Base-by-base conservation (phyloP, 1,140 invertebrate species). In the Charaxes varanes region DNA sequence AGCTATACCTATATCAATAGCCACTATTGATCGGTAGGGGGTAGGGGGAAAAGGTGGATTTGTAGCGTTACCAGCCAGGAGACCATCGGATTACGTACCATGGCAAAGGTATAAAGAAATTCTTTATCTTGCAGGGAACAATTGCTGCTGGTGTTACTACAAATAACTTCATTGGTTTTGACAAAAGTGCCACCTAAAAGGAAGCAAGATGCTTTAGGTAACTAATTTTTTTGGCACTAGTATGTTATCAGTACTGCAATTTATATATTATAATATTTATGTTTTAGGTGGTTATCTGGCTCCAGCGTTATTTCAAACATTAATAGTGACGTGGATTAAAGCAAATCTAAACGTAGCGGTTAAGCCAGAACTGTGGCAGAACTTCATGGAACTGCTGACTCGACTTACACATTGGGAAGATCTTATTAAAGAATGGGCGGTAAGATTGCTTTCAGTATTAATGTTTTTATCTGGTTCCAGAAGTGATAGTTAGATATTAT, bases 241-340 rank as follows among this genome's bases (percentile, higher is more conserved):
- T 27, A 6, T n/a, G 21, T 33, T 28, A 10, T 43, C 7, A 32
- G 12, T 7, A 41, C 34, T 24, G 2, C 15, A 6, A 24, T 28
- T 23, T 44, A 30, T 24, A 15, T 16, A 15, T 33, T 7, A 23
- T 23, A 31, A 27, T 22, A 18, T 13, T 31, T 30, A 13, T 16
- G 8, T 70, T 58, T 4, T 65, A 71, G 87, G 87, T 30, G 86
- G 86, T 6, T 86, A 86, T 34, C 84, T 99, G 27, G 96, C 96
- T 11, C 93, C 94, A 15, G 94, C 96, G 1, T 92, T 99, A 50
- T 98, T 95, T 63, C 91, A 99, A 88, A 99, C 97, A 1, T 76
- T 99, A 7, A 97, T 99, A 50, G 97, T 99, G 22, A 98, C 96
- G 0, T 99, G 97, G 96, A 98, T 99, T 48, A 97, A 97, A 70